These are phyloP conservation scores for Corythornis cristatus DNA, from an alignment of 2,113 vertebrate genomes.

Conservation along the genomic window DNA sequence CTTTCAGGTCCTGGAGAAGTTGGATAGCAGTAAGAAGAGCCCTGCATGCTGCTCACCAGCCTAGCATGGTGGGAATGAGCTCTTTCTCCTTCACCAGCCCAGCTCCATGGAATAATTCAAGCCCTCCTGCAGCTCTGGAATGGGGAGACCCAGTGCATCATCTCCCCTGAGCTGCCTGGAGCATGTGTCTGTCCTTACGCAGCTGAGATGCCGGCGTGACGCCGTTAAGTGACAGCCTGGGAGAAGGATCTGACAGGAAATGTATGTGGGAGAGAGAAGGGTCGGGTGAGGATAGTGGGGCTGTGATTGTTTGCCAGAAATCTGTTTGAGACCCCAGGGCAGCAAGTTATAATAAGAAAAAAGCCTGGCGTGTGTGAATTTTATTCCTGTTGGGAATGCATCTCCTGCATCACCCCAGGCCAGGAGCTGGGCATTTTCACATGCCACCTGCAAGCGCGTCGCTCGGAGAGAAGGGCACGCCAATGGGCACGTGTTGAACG, in stretches of 20 bases:
- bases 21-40: background rate
- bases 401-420: background rate
- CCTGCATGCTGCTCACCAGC: background rate
- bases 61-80: background rate
- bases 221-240: background rate
- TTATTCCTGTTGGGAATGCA: background rate
- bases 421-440: background rate
- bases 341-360: background rate
- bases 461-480: background rate
- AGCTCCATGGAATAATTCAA: fast-evolving
- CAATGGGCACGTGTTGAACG: fast-evolving
- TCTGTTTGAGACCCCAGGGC: background rate
- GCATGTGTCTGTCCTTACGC: fast-evolving
- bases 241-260: background rate
- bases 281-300: background rate
- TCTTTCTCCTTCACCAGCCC: background rate
- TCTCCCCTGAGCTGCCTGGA: background rate
- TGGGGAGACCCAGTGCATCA: fast-evolving
- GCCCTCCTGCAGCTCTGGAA: background rate
- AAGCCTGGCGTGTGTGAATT: background rate
- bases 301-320: background rate
- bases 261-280: background rate
- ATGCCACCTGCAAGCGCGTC: background rate
- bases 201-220: fast-evolving
- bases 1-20: background rate